Percentiles rank a stretch among this genome's conserved stretches.
phyloP scores from a whole-genome alignment of 2,888 invertebrate species.

The Cynaeus angustus region DNA sequence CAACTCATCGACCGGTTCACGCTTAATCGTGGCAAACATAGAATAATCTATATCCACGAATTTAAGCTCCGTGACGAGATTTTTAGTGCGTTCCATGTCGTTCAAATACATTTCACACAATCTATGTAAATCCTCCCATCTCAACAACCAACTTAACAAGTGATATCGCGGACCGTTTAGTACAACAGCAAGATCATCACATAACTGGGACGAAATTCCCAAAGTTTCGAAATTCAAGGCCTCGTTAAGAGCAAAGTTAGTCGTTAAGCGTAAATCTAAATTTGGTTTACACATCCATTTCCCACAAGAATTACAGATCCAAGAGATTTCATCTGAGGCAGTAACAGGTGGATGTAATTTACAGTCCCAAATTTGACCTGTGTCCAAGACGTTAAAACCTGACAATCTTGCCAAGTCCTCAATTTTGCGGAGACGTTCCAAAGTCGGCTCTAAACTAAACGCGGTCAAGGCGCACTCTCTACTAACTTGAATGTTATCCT shows the following conservation, averaged over 20 bases:
- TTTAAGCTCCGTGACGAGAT: slow-evolving; percentile 82
- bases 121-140: slow-evolving; percentile 75
- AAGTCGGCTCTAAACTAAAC: slow-evolving; percentile 83
- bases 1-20: slow-evolving; percentile 73
- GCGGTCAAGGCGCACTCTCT: slow-evolving; percentile 84
- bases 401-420: slow-evolving; percentile 73
- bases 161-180: slow-evolving; percentile 82
- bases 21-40: slow-evolving; percentile 74
- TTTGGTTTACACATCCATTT: slow-evolving; percentile 69
- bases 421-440: slow-evolving; percentile 76
- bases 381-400: slow-evolving; percentile 71
- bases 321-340: slow-evolving; percentile 65
- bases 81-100: slow-evolving; percentile 76
- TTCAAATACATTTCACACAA: slow-evolving; percentile 76
- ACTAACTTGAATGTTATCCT: slow-evolving; percentile 76
- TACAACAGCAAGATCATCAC: slow-evolving; percentile 82
- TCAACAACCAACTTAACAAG: slow-evolving; percentile 81
- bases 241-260: slow-evolving; percentile 70
- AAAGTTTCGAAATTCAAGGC: slow-evolving; percentile 75
- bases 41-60: slow-evolving; percentile 83
- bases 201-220: slow-evolving; percentile 78
- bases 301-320: slow-evolving; percentile 66
- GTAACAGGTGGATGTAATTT: slow-evolving; percentile 67
- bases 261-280: slow-evolving; percentile 63
- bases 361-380: slow-evolving; percentile 69